phyloP scores from a whole-genome alignment of 1,140 invertebrate species.

The Aphaenogaster floridana region DNA sequence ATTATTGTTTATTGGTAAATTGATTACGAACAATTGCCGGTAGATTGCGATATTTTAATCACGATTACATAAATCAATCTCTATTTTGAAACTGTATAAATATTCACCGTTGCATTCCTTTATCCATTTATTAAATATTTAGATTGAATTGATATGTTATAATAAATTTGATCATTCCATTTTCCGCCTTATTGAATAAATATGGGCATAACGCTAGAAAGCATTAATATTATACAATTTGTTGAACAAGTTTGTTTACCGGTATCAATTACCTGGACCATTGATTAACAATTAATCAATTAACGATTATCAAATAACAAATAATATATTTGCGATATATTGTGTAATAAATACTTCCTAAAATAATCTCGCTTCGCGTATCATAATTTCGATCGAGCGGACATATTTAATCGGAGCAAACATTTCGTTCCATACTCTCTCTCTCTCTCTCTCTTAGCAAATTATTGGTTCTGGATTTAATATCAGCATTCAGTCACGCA shows the following conservation, averaged over 20 bases:
- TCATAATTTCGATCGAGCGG: conserved; percentile 53
- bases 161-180: conserved; percentile 21
- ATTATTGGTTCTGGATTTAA: conserved; percentile 61
- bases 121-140: conserved; percentile 14
- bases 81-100: neutral
- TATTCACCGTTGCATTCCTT: neutral
- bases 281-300: conserved; percentile 60
- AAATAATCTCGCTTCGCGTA: conserved; percentile 44
- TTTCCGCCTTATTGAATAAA: conserved; percentile 16
- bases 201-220: neutral
- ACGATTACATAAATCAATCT: neutral
- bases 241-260: conserved; percentile 40
- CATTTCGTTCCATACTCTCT: conserved; percentile 50
- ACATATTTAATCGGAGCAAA: conserved; percentile 60
- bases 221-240: conserved; percentile 44
- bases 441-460: conserved; percentile 36
- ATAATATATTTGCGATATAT: conserved; percentile 29
- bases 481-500: conserved; percentile 60
- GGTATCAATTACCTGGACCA: conserved; percentile 39
- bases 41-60: conserved; percentile 4
- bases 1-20: neutral
- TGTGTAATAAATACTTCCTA: conserved; percentile 54
- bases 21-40: too few species aligned
- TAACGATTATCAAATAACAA: conserved; percentile 52
- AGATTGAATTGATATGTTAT: neutral